Base-by-base conservation (phyloP, 2,797 vertebrate species). In the Myiotriccus ornatus region DNA sequence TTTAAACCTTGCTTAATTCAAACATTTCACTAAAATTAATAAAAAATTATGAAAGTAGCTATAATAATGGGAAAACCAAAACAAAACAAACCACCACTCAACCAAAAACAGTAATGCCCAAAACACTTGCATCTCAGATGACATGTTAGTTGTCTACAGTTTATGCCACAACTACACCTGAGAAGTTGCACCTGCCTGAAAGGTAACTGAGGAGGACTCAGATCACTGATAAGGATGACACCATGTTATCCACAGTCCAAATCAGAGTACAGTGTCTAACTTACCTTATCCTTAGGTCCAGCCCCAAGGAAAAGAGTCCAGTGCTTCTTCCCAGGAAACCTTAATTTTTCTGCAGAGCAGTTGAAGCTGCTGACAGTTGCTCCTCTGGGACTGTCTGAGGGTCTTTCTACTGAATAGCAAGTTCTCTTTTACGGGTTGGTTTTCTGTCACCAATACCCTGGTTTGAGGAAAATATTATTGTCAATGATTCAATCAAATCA, bases 61-160 rank as follows among this genome's bases (percentile, higher is more conserved):
- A 16, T 28, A 32, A 64, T 25, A 43, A 32, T 37, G 8, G 25
- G 6, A 30, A 21, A 59, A 65, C 37, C 25, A 10, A 43, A 15
- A 32, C 11, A 20, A 22, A 13, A 12, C 8, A n/a, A 47, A 28
- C 1, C 3, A 35, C 5, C 2, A 25, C 24, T 78, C 10, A 44
- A 49, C 32, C 4, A 28, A 34, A 34, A 79, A 2, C 21, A 77
- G 17, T 23, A 16, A 34, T 59, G 14, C 24, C 23, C 14, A 14
- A 73, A 77, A 14, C 6, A 14, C 9, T 3, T 5, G 1, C 5
- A 30, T 37, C n/a, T 65, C 32, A 34, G 0, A 1, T 9, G 67
- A 8, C 2, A 5, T 5, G 10, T 37, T 23, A 65, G 15, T 21
- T 60, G 12, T 15, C 30, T 55, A 7, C 30, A 47, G 23, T 18